Percentiles rank a stretch among this genome's conserved stretches.
These are phyloP conservation scores for Pomatorhinus ruficollis DNA, from an alignment of 2,113 vertebrate species.

Conservation along the genomic window DNA sequence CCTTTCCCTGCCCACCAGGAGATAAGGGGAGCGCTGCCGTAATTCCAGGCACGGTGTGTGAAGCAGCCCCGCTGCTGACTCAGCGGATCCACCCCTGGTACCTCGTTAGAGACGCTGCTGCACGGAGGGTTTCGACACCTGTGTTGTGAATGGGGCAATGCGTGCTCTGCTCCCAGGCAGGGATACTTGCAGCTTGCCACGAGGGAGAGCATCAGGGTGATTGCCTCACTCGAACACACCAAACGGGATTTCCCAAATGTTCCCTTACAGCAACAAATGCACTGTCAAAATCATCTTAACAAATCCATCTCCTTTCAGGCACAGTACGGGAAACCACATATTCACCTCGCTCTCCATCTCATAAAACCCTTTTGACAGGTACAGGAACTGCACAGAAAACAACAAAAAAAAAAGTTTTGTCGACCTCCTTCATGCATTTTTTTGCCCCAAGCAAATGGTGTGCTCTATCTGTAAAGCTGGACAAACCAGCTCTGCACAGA, in stretches of 20 bases:
- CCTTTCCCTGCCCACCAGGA: not conserved
- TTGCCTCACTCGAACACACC: not conserved
- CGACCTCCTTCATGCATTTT: rapidly evolving
- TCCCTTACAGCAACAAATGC: not conserved
- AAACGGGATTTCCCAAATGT: not conserved
- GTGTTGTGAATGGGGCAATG: not conserved
- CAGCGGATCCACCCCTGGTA: not conserved
- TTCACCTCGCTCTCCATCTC: not conserved
- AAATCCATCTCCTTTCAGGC: not conserved
- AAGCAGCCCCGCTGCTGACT: not conserved
- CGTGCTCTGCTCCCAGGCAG: not conserved
- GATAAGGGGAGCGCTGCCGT: not conserved
- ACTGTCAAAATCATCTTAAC: not conserved
- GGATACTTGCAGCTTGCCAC: not conserved
- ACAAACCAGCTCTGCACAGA: not conserved
- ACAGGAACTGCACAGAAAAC: not conserved
- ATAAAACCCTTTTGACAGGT: not conserved
- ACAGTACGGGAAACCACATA: not conserved
- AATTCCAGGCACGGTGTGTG: rapidly evolving
- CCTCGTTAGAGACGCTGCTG: not conserved
- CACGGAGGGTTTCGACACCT: not conserved
- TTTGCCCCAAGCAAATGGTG: not conserved
- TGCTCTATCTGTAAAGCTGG: not conserved
- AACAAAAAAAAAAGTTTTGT: not conserved
- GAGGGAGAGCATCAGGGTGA: not conserved